Conservation (phyloP, 53 echinoderm and acorn worm species). For the Stichopus horrens region DNA sequence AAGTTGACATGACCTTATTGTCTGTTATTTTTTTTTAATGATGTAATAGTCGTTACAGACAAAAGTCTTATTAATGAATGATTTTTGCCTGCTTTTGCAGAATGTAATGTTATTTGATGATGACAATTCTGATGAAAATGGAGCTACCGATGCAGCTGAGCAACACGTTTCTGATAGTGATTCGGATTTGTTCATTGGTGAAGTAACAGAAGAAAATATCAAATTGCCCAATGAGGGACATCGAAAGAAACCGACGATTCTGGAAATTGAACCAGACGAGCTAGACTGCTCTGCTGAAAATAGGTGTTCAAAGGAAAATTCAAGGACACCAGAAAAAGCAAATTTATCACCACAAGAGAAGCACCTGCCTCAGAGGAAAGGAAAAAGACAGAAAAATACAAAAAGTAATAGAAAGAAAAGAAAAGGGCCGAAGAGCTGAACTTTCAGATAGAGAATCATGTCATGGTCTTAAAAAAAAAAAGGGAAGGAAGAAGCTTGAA, state of each 20-base stretch:
- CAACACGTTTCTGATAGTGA: slow-evolving; percentile 9
- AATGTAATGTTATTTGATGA: neutral
- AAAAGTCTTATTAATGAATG: no score
- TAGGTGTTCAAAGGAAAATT: neutral
- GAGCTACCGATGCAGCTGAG: neutral
- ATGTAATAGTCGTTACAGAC: no score
- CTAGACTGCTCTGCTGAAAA: neutral
- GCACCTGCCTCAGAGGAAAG: neutral
- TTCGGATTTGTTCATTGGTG: slow-evolving; percentile 19
- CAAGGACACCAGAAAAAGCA: neutral
- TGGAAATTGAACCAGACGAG: slow-evolving; percentile 17
- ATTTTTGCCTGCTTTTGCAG: neutral
- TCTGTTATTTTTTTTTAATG: no score
- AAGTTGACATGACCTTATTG: no score
- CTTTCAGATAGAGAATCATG: no score
- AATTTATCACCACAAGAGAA: neutral
- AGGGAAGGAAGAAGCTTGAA: no score
- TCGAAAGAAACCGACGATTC: slow-evolving; percentile 26
- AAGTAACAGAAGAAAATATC: slow-evolving; percentile 35
- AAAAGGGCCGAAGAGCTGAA: neutral
- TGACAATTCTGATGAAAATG: neutral
- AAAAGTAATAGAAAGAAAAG: neutral
- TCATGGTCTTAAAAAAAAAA: no score
- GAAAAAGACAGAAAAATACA: neutral
- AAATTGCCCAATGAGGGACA: slow-evolving; percentile 40